Evolutionary conservation across 2,888 invertebrate genomes (phyloP), one percentile per base, ranked within the genome.

Genomic region (Punctoribates punctum): DNA sequence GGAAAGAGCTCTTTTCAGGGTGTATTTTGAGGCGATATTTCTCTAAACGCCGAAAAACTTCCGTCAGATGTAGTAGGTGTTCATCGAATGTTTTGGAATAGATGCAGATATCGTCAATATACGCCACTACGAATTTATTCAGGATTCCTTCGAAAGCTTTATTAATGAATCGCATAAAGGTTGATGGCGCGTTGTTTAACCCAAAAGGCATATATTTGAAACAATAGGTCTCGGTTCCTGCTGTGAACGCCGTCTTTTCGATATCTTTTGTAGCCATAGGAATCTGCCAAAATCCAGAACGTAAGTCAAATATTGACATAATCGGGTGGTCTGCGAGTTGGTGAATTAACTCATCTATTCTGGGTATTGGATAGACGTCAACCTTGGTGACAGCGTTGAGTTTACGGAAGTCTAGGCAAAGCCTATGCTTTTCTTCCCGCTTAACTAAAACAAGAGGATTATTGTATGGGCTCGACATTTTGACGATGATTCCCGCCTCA

Each of bases 171-270:
- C 80, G 75, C 73, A 80, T 79, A 65, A 81, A 82, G 1, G 80
- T 81, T 1, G 80, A 79, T 0, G 79, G 79, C 0, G 81, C 81
- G 76, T 82, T 81, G 4, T 76, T 74, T 0, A 82, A 73, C 0
- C 81, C 81, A 73, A 82, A 81, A 3, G 80, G 80, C 79, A 82
- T 80, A 5, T 80, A 78, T n/a, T 74, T 77, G 46, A 80, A 82
- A 74, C 82, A 77, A 60, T 78, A 82, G 0, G 79, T 73, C 0
- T 80, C 79, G 17, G 78, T 29, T 4, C 78, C 77, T 0, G 77
- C 78, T 0, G 77, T 74, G 67, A 82, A 82, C 0, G 81, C 81
- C 0, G 81, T 81, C 51, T 81, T 81, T 17, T 48, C 73, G n/a
- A 1, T 20, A 15, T 78, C 74, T 17, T 76, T 76, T 48, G 77